These are phyloP conservation scores for Poeciliopsis gracilis DNA, from an alignment of 2,797 vertebrate genomes.

Conservation along the genomic window DNA sequence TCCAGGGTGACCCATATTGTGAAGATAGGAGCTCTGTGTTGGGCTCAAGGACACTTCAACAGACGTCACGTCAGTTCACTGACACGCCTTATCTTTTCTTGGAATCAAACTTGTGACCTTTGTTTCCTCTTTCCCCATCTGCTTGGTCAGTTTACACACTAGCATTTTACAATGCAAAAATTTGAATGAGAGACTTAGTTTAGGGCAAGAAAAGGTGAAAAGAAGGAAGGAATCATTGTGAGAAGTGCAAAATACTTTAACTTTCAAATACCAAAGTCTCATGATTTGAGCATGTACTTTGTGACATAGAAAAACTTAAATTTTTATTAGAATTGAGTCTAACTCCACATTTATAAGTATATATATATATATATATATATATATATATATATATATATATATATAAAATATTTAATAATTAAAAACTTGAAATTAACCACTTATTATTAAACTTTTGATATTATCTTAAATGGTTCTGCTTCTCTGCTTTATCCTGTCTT, in stretches of 20 bases:
- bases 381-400: too few relatives aligned
- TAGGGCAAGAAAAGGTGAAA: background rate
- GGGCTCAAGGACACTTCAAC: conserved; percentile 38
- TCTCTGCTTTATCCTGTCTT: background rate
- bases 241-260: background rate
- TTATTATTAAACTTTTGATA: background rate
- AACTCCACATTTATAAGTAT: too few relatives aligned
- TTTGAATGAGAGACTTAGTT: background rate
- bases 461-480: background rate
- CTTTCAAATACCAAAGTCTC: background rate
- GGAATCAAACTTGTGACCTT: conserved; percentile 46
- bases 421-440: background rate
- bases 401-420: background rate
- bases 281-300: background rate
- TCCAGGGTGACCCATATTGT: conserved; percentile 44
- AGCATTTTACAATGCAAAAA: background rate
- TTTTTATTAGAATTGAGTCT: background rate
- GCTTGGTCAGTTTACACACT: background rate
- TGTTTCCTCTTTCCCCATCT: background rate
- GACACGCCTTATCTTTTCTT: conserved; percentile 29
- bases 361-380: too few relatives aligned
- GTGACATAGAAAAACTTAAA: background rate
- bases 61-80: conserved; percentile 5
- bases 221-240: background rate
- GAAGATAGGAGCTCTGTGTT: conserved; percentile 36